Percentiles rank a stretch among this genome's conserved stretches.
These are phyloP conservation scores for Meiosimyza decipiens DNA, from an alignment of 2,888 invertebrate genomes.

Conservation along the genomic window DNA sequence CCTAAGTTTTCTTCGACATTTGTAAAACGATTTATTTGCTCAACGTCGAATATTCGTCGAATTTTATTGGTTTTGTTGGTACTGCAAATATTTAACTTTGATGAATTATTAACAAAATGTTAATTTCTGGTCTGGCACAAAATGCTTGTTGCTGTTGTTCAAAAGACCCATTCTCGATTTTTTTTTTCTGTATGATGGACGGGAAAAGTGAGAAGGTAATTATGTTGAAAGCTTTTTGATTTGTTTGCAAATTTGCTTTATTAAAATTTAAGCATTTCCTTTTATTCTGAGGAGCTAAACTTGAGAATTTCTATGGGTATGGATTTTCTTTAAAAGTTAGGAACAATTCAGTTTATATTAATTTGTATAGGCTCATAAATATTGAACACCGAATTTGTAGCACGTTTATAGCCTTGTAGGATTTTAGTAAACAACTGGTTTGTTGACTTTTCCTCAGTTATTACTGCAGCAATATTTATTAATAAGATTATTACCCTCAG, in stretches of 20 bases:
- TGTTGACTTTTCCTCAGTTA: too few species aligned
- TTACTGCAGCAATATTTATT: too few species aligned
- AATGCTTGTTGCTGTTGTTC: background rate
- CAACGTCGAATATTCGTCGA: background rate
- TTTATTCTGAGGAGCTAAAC: too few species aligned
- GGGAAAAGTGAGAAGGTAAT: background rate
- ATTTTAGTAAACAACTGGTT: too few species aligned
- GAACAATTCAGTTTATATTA: too few species aligned
- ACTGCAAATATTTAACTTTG: constrained; percentile 27
- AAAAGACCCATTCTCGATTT: background rate
- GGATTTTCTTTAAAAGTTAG: too few species aligned
- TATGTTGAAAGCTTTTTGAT: constrained; percentile 25
- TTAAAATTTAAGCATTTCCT: background rate
- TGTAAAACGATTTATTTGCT: constrained; percentile 8
- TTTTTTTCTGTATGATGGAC: background rate
- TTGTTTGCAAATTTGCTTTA: constrained; percentile 14
- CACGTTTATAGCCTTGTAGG: too few species aligned
- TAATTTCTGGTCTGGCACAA: constrained; percentile 22
- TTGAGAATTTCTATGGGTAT: too few species aligned
- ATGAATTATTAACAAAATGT: constrained; percentile 33
- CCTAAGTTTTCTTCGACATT: too few species aligned
- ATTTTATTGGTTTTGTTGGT: constrained; percentile 26
- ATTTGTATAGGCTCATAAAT: too few species aligned
- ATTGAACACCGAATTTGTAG: too few species aligned
- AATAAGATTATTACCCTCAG: too few species aligned